These are phyloP conservation scores for Pachypeltis micranthus DNA, from an alignment of 1,140 invertebrate genomes.

Conservation along the genomic window DNA sequence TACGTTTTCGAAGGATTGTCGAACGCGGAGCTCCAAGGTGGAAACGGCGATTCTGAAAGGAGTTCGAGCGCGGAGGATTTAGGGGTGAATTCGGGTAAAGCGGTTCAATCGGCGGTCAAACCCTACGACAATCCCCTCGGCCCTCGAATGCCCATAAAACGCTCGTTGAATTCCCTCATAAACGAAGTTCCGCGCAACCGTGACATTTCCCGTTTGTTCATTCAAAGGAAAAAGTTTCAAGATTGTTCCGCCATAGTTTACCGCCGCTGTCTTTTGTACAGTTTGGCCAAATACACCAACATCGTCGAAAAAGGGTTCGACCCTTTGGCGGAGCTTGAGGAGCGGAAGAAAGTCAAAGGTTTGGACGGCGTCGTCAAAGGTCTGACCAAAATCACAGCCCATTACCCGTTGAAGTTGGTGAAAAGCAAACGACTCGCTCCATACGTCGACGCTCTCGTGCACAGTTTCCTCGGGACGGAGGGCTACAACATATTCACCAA, in stretches of 20 bases:
- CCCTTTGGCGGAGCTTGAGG: background rate
- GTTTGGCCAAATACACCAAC: background rate
- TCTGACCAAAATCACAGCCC: background rate
- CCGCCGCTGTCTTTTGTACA: background rate
- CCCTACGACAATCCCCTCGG: background rate
- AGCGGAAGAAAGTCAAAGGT: conserved; percentile 1
- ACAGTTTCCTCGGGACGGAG: background rate
- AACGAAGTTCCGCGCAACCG: background rate
- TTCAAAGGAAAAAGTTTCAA: background rate
- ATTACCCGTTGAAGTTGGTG: background rate
- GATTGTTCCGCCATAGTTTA: background rate
- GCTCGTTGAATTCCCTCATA: background rate
- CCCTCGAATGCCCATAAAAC: background rate
- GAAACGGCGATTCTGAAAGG: too few relatives aligned
- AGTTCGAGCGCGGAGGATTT: background rate
- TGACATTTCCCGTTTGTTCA: background rate
- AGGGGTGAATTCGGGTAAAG: background rate
- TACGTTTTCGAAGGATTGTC: background rate
- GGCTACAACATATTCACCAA: background rate
- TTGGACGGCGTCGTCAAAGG: background rate
- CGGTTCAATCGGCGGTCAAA: background rate
- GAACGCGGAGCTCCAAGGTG: background rate
- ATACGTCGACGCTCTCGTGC: background rate
- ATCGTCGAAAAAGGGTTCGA: background rate
- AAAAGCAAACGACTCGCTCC: background rate